A percentile compares a stretch with the other conserved stretches of the same genome.
Conservation (phyloP, 2,888 invertebrate genomes). For the Timandra comae region DNA sequence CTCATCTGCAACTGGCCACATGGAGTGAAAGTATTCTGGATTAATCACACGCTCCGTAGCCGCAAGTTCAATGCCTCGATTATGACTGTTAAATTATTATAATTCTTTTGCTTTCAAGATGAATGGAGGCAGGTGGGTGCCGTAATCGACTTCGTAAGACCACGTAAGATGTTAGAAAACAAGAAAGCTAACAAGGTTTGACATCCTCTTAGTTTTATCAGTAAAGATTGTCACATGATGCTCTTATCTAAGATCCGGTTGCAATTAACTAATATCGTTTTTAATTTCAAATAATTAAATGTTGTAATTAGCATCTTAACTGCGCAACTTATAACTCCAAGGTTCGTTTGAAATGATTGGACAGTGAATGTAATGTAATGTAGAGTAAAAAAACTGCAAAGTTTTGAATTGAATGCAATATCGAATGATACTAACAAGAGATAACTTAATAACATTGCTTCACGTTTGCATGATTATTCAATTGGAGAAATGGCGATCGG, state of each 20-base stretch:
- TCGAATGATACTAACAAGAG: constrained; percentile 31
- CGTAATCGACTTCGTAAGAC: constrained; percentile 45
- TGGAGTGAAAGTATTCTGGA: constrained; percentile 71
- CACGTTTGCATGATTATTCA: constrained; percentile 34
- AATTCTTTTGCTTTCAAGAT: constrained; percentile 49
- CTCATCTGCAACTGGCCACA: constrained; percentile 39
- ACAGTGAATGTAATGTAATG: constrained; percentile 28
- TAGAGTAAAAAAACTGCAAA: background rate
- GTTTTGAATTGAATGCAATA: constrained; percentile 20
- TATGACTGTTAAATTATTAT: constrained; percentile 65
- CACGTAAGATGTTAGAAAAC: constrained; percentile 18
- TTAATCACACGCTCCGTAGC: constrained; percentile 57
- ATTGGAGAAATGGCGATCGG: constrained; percentile 37
- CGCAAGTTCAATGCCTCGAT: constrained; percentile 74
- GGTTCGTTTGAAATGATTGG: constrained; percentile 26
- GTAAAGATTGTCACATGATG: constrained; percentile 31
- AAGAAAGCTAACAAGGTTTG: constrained; percentile 25
- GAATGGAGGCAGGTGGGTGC: constrained; percentile 49
- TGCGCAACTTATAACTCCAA: constrained; percentile 21
- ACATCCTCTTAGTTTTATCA: constrained; percentile 22
- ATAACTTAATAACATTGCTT: constrained; percentile 35
- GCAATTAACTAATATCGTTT: constrained; percentile 37
- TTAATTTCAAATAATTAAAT: constrained; percentile 22
- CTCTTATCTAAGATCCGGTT: constrained; percentile 34
- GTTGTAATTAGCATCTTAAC: constrained; percentile 26